Evolutionary conservation across 2,888 invertebrate genomes (phyloP).

Genomic region (Mythimna albipuncta): DNA sequence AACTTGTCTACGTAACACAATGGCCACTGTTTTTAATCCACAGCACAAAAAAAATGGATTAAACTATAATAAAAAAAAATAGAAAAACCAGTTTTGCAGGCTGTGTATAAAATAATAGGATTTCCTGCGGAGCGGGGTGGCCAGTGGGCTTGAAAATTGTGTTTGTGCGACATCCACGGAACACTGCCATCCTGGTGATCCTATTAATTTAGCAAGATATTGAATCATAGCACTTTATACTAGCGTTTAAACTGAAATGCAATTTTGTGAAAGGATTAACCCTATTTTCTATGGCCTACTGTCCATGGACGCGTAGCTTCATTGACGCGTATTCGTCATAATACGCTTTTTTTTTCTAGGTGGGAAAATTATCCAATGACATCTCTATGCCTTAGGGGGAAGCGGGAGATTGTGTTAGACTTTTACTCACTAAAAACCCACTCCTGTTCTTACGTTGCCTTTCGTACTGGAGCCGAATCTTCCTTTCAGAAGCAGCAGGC

Average conservation of each 20-base stretch:
- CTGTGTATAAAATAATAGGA: constrained; percentile 42
- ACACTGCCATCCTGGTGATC: constrained; percentile 19
- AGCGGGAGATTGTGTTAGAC: no score
- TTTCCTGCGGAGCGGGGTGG: constrained; percentile 37
- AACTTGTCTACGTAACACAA: neutral
- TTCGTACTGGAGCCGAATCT: no score
- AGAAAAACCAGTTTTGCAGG: constrained; percentile 5
- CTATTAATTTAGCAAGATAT: constrained; percentile 25
- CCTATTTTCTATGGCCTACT: neutral
- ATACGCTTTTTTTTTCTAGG: no score
- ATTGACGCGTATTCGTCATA: no score
- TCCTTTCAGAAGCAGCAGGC: no score
- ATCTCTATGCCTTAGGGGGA: no score
- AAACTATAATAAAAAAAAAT: constrained; percentile 24
- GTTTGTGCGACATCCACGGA: constrained; percentile 45
- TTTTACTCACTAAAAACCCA: no score
- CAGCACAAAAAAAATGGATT: neutral
- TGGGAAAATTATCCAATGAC: no score
- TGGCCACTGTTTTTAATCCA: neutral
- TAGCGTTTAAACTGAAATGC: neutral
- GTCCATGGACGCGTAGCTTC: no score
- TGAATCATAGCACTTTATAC: constrained; percentile 25
- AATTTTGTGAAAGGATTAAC: neutral
- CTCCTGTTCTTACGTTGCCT: no score
- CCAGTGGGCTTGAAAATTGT: constrained; percentile 55